Evolutionary conservation across 2,113 vertebrate genomes (phyloP).

Genomic region (Aptenodytes forsteri): DNA sequence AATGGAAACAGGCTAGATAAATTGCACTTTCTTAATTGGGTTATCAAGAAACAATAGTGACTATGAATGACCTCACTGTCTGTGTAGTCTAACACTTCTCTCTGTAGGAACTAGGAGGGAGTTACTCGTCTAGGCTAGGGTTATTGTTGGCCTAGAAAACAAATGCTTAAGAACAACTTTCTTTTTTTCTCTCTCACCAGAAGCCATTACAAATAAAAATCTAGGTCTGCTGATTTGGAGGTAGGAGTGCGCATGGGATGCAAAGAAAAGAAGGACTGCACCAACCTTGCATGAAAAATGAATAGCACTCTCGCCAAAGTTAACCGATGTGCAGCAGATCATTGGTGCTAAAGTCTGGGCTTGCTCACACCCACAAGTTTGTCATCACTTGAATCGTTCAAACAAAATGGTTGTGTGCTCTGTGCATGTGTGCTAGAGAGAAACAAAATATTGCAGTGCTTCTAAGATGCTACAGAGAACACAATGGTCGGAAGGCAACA

Average conservation of each 20-base stretch:
- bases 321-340: not conserved
- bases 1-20: slow-evolving; percentile 74
- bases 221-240: slow-evolving; percentile 23
- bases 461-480: not conserved
- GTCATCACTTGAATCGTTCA: not conserved
- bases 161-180: slow-evolving; percentile 39
- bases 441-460: not conserved
- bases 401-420: not conserved
- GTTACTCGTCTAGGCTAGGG: slow-evolving; percentile 50
- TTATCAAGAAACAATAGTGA: slow-evolving; percentile 72
- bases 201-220: slow-evolving; percentile 66
- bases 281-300: not conserved
- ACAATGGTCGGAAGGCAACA: not conserved
- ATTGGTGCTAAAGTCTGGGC: not conserved
- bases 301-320: not conserved
- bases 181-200: not conserved
- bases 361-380: not conserved
- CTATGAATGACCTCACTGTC: slow-evolving; percentile 72
- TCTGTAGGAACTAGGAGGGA: slow-evolving; percentile 57
- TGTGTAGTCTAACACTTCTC: slow-evolving; percentile 60
- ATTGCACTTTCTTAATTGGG: slow-evolving; percentile 75
- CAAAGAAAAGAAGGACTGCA: not conserved
- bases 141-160: slow-evolving; percentile 69
- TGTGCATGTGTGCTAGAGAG: not conserved
- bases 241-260: not conserved